Percentiles rank a stretch among this genome's conserved stretches.
Evolutionary conservation across 2,113 vertebrate species (phyloP).

Genomic region (Atractosteus spatula): DNA sequence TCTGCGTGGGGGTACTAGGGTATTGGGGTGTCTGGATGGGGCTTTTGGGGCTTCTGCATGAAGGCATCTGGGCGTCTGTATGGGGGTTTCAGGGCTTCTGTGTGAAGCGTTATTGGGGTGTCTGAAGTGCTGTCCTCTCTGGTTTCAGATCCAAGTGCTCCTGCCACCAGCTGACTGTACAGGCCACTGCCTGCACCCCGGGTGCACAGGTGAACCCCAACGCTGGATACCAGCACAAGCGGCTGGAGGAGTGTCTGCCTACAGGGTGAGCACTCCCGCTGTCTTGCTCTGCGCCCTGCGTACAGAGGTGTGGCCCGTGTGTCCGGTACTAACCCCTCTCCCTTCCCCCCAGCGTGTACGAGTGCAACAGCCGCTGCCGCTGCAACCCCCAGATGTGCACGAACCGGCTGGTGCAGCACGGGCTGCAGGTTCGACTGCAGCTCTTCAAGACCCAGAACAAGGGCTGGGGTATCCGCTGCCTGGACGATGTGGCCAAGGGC

Average conservation of each 20-base stretch:
- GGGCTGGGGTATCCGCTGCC: slow-evolving; percentile 95
- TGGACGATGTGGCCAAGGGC: slow-evolving; percentile 93
- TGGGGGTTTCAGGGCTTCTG: not conserved
- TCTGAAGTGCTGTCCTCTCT: slow-evolving; percentile 11
- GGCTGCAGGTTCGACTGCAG: slow-evolving; percentile 93
- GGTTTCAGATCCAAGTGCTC: slow-evolving; percentile 82
- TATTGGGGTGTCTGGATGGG: slow-evolving; percentile 84
- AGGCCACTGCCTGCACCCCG: slow-evolving; percentile 90
- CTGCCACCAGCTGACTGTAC: slow-evolving; percentile 91
- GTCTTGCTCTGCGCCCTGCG: not conserved
- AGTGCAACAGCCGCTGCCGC: slow-evolving; percentile 91
- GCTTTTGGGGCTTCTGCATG: not conserved
- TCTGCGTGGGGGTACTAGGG: not conserved
- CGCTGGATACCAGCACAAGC: slow-evolving; percentile 85
- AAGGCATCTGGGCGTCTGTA: not conserved
- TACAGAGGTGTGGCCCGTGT: no score
- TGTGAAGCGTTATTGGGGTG: not conserved
- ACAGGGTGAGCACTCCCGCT: slow-evolving; percentile 73
- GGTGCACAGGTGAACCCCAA: slow-evolving; percentile 82
- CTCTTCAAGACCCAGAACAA: slow-evolving; percentile 98
- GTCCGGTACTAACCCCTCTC: not conserved
- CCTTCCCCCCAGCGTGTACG: slow-evolving; percentile 75
- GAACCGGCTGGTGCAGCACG: slow-evolving; percentile 92
- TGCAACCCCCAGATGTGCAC: slow-evolving; percentile 87
- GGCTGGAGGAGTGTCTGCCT: slow-evolving; percentile 91